A percentile compares a stretch with the other conserved stretches of the same genome.
Evolutionary conservation across 1,140 invertebrate genomes (phyloP).

Genomic region (Drosophila burlai): DNA sequence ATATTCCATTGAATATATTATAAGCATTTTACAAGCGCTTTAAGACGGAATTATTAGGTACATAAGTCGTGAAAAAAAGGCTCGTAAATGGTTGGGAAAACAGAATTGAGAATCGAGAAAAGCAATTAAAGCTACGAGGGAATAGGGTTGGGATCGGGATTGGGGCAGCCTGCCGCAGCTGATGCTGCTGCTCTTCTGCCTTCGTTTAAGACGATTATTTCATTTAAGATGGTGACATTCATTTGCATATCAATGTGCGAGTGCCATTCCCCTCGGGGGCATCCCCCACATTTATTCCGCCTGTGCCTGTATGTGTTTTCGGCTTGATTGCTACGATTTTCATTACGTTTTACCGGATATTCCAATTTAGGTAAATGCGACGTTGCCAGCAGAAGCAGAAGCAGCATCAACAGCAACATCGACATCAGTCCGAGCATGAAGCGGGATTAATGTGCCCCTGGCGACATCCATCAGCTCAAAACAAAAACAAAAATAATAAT

Average conservation of each 20-base stretch:
- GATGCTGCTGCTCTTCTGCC: slow-evolving; percentile 35
- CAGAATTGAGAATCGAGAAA: slow-evolving; percentile 36
- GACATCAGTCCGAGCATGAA: slow-evolving; percentile 48
- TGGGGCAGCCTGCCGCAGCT: slow-evolving; percentile 12
- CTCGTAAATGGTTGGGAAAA: slow-evolving; percentile 40
- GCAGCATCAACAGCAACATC: slow-evolving; percentile 17
- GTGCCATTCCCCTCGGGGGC: slow-evolving; percentile 15
- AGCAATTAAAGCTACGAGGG: slow-evolving; percentile 66
- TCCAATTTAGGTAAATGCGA: slow-evolving; percentile 85
- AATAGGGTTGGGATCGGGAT: slow-evolving; percentile 11
- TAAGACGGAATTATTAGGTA: slow-evolving; percentile 53
- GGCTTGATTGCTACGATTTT: slow-evolving; percentile 83
- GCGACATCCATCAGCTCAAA: slow-evolving; percentile 55
- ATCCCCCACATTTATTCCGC: slow-evolving; percentile 19
- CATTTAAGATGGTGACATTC: slow-evolving; percentile 84
- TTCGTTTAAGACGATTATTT: slow-evolving; percentile 83
- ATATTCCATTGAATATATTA: slow-evolving; percentile 32
- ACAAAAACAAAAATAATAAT: slow-evolving; percentile 16
- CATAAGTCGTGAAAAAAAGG: slow-evolving; percentile 65
- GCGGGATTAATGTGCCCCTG: slow-evolving; percentile 69
- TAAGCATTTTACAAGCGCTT: slow-evolving; percentile 15
- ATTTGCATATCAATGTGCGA: slow-evolving; percentile 81
- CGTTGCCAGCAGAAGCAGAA: slow-evolving; percentile 66
- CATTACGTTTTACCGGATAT: slow-evolving; percentile 85
- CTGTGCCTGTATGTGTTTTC: slow-evolving; percentile 50